Evolutionary conservation across 2,113 vertebrate genomes (phyloP), one percentile per base, ranked within the genome.

Genomic region (Pedionomus torquatus): DNA sequence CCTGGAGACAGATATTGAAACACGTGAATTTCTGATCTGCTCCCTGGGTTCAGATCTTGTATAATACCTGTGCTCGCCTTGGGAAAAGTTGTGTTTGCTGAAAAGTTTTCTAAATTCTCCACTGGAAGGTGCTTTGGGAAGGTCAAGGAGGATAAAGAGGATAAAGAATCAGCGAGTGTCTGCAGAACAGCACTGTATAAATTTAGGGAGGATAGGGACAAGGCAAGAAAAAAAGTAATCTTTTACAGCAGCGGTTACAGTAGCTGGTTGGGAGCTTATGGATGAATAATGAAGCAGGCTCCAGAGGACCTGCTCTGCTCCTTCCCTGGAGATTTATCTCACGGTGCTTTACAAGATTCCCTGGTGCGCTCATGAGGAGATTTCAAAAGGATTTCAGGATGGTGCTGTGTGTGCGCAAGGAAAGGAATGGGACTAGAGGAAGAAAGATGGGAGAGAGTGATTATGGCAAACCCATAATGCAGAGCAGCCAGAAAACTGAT

Each of bases 231-330:
- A 49, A 26, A 30, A 6, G 17, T 3, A 9, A 4, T 51, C 19
- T 87, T 46, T 30, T 89, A 57, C 4, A 55, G 19, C 83, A 63
- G 25, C 33, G 9, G 8, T 51, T 64, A 18, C 64, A 35, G 23
- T 43, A 30, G 87, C 66, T 83, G 8, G 4, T 39, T 71, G 63
- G 8, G 71, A 64, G 17, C 74, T 95, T 60, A 87, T 89, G 64
- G 86, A 33, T 88, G 83, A 94, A 90, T 83, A 88, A 51, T 25
- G 66, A 95, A 92, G 57, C 28, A 83, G 63, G n/a, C 52, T 80
- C 46, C 46, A 41, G 75, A 65, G 26, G n/a, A 87, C 46, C 54
- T 90, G 35, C 39, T 64, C 49, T 61, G 49, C 4, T 5, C 20
- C 64, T 79, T 82, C 65, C 37, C 43, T 6, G 5, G 37, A 48